Evolutionary conservation across 2,797 vertebrate genomes (phyloP).

Genomic region (Sebastiscus tertius): DNA sequence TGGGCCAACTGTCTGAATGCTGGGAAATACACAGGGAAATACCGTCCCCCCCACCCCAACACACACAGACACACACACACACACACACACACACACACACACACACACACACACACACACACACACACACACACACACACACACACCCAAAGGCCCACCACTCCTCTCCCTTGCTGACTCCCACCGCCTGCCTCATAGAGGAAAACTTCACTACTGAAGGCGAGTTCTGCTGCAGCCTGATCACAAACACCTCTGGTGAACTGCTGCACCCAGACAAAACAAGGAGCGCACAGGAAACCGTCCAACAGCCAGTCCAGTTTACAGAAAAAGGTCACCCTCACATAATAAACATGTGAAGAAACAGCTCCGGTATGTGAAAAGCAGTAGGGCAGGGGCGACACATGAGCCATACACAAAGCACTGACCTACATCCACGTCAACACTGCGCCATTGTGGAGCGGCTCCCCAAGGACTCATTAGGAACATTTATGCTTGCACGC

Average conservation of each 20-base stretch:
- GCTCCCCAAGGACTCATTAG: slow-evolving; percentile 78
- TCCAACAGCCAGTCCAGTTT: background rate
- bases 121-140: too few relatives aligned
- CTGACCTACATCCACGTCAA: slow-evolving; percentile 80
- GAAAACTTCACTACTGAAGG: background rate
- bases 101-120: too few relatives aligned
- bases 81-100: too few relatives aligned
- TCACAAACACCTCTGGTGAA: background rate
- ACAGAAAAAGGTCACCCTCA: slow-evolving; percentile 17
- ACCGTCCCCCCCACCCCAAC: background rate
- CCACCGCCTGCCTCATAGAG: background rate
- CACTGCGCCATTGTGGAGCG: slow-evolving; percentile 77
- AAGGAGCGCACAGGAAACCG: slow-evolving; percentile 7
- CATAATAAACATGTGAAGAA: slow-evolving; percentile 39
- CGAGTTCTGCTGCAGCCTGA: slow-evolving; percentile 7
- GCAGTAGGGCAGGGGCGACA: slow-evolving; percentile 28
- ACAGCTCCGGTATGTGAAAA: slow-evolving; percentile 23
- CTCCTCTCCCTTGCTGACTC: background rate
- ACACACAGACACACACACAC: too few relatives aligned
- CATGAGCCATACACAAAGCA: slow-evolving; percentile 55
- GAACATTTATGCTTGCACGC: slow-evolving; percentile 69
- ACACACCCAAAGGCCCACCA: background rate
- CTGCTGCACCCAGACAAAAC: slow-evolving; percentile 41
- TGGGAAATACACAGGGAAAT: slow-evolving; percentile 42
- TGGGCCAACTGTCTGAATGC: slow-evolving; percentile 51